Base-by-base conservation (phyloP, 2,888 invertebrate genomes). In the Sturmia bella region DNA sequence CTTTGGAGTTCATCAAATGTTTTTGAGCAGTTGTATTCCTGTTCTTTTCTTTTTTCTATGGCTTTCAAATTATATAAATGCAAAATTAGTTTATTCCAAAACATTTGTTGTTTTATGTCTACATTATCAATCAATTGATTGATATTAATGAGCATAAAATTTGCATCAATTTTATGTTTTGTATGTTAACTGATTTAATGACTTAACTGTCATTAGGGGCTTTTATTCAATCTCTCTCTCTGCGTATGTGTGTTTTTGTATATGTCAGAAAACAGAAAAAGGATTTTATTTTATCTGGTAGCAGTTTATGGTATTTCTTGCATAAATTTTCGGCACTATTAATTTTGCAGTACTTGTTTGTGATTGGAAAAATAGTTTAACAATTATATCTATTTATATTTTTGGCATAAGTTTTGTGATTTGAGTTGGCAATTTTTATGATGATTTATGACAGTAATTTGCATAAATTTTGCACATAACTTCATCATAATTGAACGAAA, bases 91-190 rank as follows among this genome's bases (percentile, higher is more conserved):
- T 81, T 81, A 68, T 72, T 66, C 27, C 48, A 63, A 68, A 59
- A 70, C 64, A 64, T 66, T 69, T 74, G 52, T 64, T 64, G 52
- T 77, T 68, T 74, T 52, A 48, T 72, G 63, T 64, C 63, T 52
- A 59, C 52, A 72, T 79, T 70, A 89, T 89, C 87, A 87, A 88
- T 87, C 88, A 88, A 86, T 88, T 89, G 86, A 88, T 88, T 88
- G 89, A 88, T 87, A 89, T 88, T 89, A 88, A 88, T 89, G 88
- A 88, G 86, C 85, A 68, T 73, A 74, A 85, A 88, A 89, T 89
- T 89, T 88, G 87, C 88, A 88, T 89, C 84, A 85, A 86, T 86
- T 85, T 7, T 32, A n/a, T 32, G 27, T 7, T 83, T 57, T 13
- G 43, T 75, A 50, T 57, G 56, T 43, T 27, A 37, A 52, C 61